Evolutionary conservation across 2,113 vertebrate genomes (phyloP).

Genomic region (Etheostoma cragini): DNA sequence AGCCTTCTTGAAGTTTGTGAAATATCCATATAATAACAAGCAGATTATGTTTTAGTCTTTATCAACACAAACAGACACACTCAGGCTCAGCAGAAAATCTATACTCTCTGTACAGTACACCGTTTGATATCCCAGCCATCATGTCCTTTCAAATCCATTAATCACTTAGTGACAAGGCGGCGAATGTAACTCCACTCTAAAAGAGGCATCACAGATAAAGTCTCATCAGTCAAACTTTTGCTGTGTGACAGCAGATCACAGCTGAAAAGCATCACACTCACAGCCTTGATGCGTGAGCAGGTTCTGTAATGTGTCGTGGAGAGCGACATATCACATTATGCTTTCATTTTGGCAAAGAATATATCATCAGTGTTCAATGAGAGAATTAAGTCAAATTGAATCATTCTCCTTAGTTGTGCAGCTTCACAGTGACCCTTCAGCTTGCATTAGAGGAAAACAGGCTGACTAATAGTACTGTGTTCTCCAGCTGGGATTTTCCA

Average conservation of each 20-base stretch:
- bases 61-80: constrained; percentile 77
- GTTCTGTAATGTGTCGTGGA: constrained; percentile 46
- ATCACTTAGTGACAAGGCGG: constrained; percentile 73
- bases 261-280: constrained; percentile 62
- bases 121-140: constrained; percentile 76
- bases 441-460: constrained; percentile 18
- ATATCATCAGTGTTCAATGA: constrained; percentile 13
- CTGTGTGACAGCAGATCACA: constrained; percentile 61
- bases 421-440: constrained; percentile 45
- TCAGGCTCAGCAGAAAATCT: constrained; percentile 68
- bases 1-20: constrained; percentile 60
- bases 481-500: constrained; percentile 11
- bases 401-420: constrained; percentile 18
- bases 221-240: constrained; percentile 73
- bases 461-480: constrained; percentile 3
- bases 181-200: constrained; percentile 59
- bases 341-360: constrained; percentile 44
- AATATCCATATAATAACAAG: constrained; percentile 74
- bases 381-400: constrained; percentile 27
- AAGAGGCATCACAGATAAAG: constrained; percentile 65
- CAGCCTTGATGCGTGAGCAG: constrained; percentile 46
- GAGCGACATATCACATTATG: constrained; percentile 38
- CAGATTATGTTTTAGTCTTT: constrained; percentile 76
- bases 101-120: constrained; percentile 70
- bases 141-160: constrained; percentile 79